These are phyloP conservation scores for Ceramica pisi DNA, from an alignment of 2,888 invertebrate genomes.

Conservation along the genomic window DNA sequence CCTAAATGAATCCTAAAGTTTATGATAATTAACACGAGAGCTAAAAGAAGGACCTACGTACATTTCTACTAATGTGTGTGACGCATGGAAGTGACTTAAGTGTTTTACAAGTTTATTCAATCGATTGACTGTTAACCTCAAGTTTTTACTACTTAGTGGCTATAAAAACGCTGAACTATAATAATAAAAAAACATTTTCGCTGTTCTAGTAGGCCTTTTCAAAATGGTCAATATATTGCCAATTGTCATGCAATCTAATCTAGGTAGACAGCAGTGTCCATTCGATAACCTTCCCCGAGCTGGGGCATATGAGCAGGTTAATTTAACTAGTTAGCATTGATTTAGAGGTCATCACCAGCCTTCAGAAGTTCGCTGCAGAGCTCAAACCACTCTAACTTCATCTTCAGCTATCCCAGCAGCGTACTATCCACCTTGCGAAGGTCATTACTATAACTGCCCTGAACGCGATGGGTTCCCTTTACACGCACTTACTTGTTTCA, in stretches of 20 bases:
- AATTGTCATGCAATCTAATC: constrained; percentile 29
- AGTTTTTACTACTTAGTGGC: neutral
- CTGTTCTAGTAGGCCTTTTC: constrained; percentile 6
- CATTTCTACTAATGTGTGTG: neutral
- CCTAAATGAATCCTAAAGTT: neutral
- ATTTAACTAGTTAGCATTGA: neutral
- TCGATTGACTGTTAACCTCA: neutral
- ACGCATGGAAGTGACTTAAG: neutral
- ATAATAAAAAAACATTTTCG: neutral
- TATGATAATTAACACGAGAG: neutral
- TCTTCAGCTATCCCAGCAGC: neutral
- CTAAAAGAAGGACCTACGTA: neutral
- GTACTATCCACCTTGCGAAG: neutral
- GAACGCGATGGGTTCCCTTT: neutral
- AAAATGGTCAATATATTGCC: constrained; percentile 18
- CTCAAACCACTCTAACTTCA: neutral
- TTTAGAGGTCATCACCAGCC: neutral
- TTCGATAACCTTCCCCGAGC: constrained; percentile 16
- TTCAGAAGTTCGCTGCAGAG: neutral
- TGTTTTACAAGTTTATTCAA: neutral
- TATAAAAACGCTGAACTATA: neutral
- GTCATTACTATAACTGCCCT: neutral
- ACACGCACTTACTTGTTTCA: neutral
- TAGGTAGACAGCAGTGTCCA: constrained; percentile 8
- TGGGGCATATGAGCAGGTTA: neutral